These are phyloP conservation scores for Onychomys torridus DNA, from an alignment of 2,797 vertebrate genomes.

Conservation along the genomic window DNA sequence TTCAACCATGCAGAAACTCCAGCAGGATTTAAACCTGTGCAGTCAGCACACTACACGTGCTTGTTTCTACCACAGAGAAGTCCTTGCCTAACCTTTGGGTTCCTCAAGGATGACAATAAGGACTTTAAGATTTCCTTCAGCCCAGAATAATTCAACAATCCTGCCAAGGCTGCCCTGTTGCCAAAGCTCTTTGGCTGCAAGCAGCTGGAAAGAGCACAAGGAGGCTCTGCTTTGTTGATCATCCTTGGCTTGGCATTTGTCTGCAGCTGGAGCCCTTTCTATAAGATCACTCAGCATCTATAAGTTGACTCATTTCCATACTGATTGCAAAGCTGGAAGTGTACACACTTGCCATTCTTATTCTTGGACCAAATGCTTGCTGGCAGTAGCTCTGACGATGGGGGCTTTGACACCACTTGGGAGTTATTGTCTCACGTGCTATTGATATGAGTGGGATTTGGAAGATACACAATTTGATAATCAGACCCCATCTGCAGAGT, in stretches of 20 bases:
- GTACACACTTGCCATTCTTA: conserved; percentile 82
- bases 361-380: conserved; percentile 81
- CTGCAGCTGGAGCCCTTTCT: conserved; percentile 84
- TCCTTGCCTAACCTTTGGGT: background rate
- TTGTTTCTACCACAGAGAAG: background rate
- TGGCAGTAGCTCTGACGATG: conserved; percentile 81
- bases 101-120: background rate
- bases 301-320: conserved; percentile 78
- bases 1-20: background rate
- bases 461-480: conserved; percentile 74
- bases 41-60: background rate
- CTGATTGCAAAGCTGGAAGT: conserved; percentile 78
- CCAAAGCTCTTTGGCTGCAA: conserved; percentile 25
- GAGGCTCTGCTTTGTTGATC: conserved; percentile 80
- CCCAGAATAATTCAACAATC: conserved; percentile 51
- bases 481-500: conserved; percentile 78
- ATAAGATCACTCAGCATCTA: conserved; percentile 81
- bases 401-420: conserved; percentile 72
- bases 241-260: conserved; percentile 72
- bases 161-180: conserved; percentile 42
- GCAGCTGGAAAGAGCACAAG: conserved; percentile 68
- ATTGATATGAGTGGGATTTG: conserved; percentile 68
- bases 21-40: background rate
- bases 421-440: conserved; percentile 75
- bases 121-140: conserved; percentile 1